Conservation (phyloP, 1,140 invertebrate genomes). For the Luehdorfia chinensis region DNA sequence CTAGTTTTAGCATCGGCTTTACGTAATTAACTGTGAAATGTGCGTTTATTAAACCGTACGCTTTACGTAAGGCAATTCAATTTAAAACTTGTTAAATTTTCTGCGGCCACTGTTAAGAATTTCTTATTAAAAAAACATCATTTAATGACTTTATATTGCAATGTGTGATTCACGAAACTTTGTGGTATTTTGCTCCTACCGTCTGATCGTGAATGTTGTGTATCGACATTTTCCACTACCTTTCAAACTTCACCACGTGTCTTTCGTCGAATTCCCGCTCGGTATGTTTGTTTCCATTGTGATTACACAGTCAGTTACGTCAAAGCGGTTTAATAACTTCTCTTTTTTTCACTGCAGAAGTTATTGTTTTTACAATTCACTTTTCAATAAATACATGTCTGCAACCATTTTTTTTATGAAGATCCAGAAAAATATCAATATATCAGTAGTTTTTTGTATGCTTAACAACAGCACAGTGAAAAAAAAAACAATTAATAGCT, state of each 20-base stretch:
- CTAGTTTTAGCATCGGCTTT: constrained; percentile 18
- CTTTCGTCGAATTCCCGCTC: not conserved
- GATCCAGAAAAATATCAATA: too few relatives aligned
- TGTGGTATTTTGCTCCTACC: too few relatives aligned
- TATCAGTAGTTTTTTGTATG: too few relatives aligned
- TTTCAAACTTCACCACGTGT: not conserved
- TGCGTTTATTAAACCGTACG: not conserved
- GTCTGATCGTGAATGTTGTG: too few relatives aligned
- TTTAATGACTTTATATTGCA: not conserved
- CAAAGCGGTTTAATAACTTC: not conserved
- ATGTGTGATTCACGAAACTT: not conserved
- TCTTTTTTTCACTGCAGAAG: too few relatives aligned
- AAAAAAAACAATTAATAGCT: too few relatives aligned
- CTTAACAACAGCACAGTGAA: too few relatives aligned
- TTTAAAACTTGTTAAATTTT: not conserved
- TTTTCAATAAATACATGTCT: too few relatives aligned
- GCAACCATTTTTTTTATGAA: too few relatives aligned
- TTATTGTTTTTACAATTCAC: too few relatives aligned
- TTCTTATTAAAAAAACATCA: not conserved
- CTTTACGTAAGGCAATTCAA: not conserved
- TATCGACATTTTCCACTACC: too few relatives aligned
- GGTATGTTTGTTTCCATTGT: too few relatives aligned
- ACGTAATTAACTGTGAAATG: constrained; percentile 20
- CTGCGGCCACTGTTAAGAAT: not conserved
- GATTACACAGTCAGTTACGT: not conserved